Percentiles rank a stretch among this genome's conserved stretches.
Evolutionary conservation across 2,113 vertebrate species (phyloP).

Genomic region (Odocoileus hemionus): DNA sequence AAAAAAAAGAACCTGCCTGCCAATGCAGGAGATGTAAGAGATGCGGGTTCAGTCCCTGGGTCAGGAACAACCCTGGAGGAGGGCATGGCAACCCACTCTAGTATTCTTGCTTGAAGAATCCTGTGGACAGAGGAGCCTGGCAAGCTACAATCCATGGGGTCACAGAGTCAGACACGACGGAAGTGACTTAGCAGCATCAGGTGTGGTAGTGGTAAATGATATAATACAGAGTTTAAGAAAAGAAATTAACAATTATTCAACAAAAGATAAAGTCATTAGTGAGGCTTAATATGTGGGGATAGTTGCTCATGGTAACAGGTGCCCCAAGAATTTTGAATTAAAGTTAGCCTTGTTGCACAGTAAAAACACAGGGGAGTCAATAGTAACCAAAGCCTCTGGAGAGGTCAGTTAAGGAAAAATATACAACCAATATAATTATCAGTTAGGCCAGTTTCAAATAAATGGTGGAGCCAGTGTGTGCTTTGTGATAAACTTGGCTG

Average conservation of each 20-base stretch:
- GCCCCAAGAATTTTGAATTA: not conserved
- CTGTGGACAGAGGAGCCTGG: not conserved
- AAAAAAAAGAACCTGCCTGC: not conserved
- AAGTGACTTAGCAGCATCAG: not conserved
- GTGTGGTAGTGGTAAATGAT: not conserved
- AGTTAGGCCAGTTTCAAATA: not conserved
- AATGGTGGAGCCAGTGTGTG: not conserved
- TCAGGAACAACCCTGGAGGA: not conserved
- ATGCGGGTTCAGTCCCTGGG: not conserved
- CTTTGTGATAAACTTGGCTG: not conserved
- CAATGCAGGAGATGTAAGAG: not conserved
- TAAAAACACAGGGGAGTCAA: not conserved
- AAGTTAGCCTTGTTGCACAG: not conserved
- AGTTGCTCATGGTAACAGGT: not conserved
- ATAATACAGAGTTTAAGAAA: not conserved
- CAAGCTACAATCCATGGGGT: not conserved
- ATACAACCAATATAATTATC: not conserved
- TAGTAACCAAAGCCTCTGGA: not conserved
- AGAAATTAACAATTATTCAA: not conserved
- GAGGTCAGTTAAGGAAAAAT: not conserved
- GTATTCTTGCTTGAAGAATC: not conserved
- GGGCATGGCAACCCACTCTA: not conserved
- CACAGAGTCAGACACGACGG: not conserved
- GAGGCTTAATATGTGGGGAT: not conserved
- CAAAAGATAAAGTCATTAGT: not conserved